Base-by-base conservation (phyloP, 2,888 invertebrate species). In the Dryadula phaetusa region DNA sequence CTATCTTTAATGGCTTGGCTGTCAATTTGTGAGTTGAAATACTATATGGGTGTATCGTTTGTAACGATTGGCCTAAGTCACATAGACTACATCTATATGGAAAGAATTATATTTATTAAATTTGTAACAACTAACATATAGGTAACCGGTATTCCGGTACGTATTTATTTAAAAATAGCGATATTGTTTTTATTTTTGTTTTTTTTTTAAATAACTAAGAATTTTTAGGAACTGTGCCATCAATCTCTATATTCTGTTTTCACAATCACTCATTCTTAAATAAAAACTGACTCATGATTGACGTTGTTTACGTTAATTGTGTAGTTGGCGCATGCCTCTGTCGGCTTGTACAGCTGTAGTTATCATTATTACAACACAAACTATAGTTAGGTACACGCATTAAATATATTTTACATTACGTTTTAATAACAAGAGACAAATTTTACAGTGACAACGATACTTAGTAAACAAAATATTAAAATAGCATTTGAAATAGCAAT, bases 1-100 rank as follows among this genome's bases (percentile, higher is more conserved):
- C 74, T 75, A 75, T 75, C 75, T 74, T 53, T 66, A 73, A 73
- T 70, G 67, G 68, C 63, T 64, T 61, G 54, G 54, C 72, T 73
- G 74, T 73, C 73, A 71, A 70, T 74, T 73, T 73, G 71, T 46
- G 62, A 62, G 65, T 62, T 58, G 64, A 64, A 66, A 68, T 64
- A 28, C 28, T 52, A 52, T 52, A 52, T 62, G 63, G 44, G 60
- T 44, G 40, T 68, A 70, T 70, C 68, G 65, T 64, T 68, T 54
- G 63, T 66, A 62, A 20, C 60, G 34, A 32, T 52, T 28, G 16
- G 3, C 1, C 28, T 25, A 32, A 22, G 20, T 47, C 20, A 42
- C 32, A 67, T 64, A 49, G 52, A 18, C 65, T 37, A 66, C 66
- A 54, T 62, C 69, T 67, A 67, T 53, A 56, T 65, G 14, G 46